A percentile compares a stretch with the other conserved stretches of the same genome.
Evolutionary conservation across 2,113 vertebrate genomes (phyloP).

Genomic region (Leptodactylus fuscus): DNA sequence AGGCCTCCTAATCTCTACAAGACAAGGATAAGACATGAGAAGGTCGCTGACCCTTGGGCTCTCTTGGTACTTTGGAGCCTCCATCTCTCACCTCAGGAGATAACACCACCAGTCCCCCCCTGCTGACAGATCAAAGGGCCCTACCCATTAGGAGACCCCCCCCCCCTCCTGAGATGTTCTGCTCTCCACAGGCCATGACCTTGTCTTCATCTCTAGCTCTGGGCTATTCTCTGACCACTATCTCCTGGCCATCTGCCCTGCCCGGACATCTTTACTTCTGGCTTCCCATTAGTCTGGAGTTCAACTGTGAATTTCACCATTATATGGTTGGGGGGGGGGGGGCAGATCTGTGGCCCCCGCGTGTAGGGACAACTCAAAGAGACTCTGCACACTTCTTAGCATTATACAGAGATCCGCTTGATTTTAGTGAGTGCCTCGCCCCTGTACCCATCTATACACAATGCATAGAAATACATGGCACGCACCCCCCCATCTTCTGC

Average conservation of each 20-base stretch:
- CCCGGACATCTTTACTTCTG: background rate
- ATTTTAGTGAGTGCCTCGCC: too few species aligned
- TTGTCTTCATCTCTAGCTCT: too few species aligned
- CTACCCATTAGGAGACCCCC: constrained; percentile 11
- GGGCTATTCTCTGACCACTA: background rate
- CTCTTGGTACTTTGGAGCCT: constrained; percentile 39
- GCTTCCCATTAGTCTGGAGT: background rate
- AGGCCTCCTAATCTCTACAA: constrained; percentile 23
- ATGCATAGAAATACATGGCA: too few species aligned
- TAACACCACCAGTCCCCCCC: constrained; percentile 22
- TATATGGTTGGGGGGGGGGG: too few species aligned
- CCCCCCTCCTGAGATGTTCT: background rate
- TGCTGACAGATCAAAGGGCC: constrained; percentile 63
- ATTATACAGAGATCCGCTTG: too few species aligned
- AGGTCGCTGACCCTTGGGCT: constrained; percentile 57
- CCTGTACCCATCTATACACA: too few species aligned
- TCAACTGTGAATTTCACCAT: background rate
- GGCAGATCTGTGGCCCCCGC: too few species aligned
- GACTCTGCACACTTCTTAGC: too few species aligned
- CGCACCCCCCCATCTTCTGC: too few species aligned
- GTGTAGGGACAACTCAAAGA: too few species aligned
- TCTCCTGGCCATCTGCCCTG: background rate
- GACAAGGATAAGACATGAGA: constrained; percentile 60
- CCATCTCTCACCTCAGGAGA: constrained; percentile 56
- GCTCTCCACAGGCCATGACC: background rate